A percentile compares a stretch with the other conserved stretches of the same genome.
Evolutionary conservation across 2,113 vertebrate species (phyloP).

Genomic region (Oreochromis spilurus): DNA sequence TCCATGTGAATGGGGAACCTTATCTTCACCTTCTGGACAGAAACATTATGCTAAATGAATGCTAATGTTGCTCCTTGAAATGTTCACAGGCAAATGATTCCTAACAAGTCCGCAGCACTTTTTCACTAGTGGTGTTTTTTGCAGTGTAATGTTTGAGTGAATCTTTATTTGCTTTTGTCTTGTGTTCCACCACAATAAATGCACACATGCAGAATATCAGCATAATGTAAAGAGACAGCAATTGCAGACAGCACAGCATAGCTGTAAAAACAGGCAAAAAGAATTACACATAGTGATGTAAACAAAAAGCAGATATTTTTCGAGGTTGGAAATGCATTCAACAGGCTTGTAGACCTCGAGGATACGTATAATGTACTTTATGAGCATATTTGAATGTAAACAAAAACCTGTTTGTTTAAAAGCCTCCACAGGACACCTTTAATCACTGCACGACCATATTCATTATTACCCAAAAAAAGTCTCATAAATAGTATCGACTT

Average conservation of each 20-base stretch:
- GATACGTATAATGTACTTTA: conserved; percentile 4
- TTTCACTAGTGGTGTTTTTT: background rate
- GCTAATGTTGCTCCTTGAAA: background rate
- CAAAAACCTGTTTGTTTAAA: conserved; percentile 6
- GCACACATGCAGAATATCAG: background rate
- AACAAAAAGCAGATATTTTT: conserved; percentile 26
- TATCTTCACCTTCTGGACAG: background rate
- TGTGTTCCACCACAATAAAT: background rate
- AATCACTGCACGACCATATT: background rate
- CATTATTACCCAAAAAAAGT: background rate
- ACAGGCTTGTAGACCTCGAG: conserved; percentile 7
- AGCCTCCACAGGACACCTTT: conserved; percentile 25
- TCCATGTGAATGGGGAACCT: background rate
- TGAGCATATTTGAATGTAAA: background rate
- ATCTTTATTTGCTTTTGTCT: background rate
- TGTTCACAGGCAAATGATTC: too few species aligned
- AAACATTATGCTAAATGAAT: background rate
- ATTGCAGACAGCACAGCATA: background rate
- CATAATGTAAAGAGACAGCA: background rate
- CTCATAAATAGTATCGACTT: background rate
- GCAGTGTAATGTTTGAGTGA: background rate
- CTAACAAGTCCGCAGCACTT: background rate
- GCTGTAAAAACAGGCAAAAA: background rate
- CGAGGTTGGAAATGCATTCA: conserved; percentile 6
- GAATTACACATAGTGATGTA: background rate